A percentile compares a stretch with the other conserved stretches of the same genome.
Evolutionary conservation across 2,888 invertebrate genomes (phyloP).

Genomic region (Ceriagrion tenellum): DNA sequence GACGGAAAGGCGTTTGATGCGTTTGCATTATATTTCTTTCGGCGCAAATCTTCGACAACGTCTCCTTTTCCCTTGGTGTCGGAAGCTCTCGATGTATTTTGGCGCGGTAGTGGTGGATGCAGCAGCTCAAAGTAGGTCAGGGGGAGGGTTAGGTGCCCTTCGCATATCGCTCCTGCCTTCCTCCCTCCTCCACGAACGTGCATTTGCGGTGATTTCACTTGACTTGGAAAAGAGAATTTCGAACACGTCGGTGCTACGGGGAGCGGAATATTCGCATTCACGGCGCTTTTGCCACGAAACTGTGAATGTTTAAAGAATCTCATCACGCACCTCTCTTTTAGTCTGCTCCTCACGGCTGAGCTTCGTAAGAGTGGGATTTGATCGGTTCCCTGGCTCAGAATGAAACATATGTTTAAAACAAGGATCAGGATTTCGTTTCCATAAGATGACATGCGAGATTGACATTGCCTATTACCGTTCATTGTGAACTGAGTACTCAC

Average conservation of each 20-base stretch:
- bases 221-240: neutral
- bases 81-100: too few species aligned
- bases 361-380: neutral
- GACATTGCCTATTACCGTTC: too few species aligned
- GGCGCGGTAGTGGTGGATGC: neutral
- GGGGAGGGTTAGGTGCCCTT: neutral
- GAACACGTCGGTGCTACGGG: neutral
- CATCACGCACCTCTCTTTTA: neutral
- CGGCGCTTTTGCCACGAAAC: neutral
- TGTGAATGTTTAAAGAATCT: neutral
- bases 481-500: too few species aligned
- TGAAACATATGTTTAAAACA: too few species aligned
- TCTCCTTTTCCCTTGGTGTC: neutral
- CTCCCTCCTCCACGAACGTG: neutral
- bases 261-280: neutral
- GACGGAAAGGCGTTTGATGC: neutral
- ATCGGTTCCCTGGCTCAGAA: neutral
- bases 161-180: too few species aligned
- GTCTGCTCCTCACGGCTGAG: neutral
- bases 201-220: neutral
- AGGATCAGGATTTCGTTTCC: too few species aligned
- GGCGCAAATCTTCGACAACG: neutral
- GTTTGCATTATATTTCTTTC: neutral
- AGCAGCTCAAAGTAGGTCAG: neutral
- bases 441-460: too few species aligned